phyloP scores from a whole-genome alignment of 2,113 vertebrate genomes.

The Alligator sinensis region DNA sequence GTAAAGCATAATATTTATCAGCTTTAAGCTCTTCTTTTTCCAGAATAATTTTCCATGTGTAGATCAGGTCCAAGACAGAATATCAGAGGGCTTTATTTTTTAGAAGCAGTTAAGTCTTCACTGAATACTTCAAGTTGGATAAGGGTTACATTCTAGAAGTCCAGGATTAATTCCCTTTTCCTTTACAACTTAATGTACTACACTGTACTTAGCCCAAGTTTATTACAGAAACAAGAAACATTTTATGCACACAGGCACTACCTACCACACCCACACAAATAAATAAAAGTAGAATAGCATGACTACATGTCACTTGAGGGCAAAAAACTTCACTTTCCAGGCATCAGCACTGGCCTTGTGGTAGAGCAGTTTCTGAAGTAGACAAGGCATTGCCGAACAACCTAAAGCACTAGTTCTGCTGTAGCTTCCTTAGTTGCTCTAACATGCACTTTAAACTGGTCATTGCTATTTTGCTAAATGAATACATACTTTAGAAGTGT shows the following conservation, averaged over 20 bases:
- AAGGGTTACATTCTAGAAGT: background rate
- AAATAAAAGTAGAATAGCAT: background rate
- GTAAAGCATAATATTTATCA: too few species aligned
- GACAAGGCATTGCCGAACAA: background rate
- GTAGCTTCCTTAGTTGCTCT: background rate
- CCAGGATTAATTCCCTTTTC: background rate
- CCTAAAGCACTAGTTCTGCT: background rate
- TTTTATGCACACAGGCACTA: too few species aligned
- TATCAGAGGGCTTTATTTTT: background rate
- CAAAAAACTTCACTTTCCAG: background rate
- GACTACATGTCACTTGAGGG: background rate
- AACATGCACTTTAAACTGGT: too few species aligned
- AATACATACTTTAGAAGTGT: background rate
- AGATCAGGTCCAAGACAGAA: too few species aligned
- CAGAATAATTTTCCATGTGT: too few species aligned
- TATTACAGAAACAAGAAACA: too few species aligned
- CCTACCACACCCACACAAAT: too few species aligned
- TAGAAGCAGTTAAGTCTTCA: background rate
- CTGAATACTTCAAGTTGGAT: background rate
- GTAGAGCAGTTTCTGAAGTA: background rate
- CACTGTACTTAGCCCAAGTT: background rate
- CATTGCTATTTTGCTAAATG: background rate
- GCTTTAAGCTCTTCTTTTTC: too few species aligned
- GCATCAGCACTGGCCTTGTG: background rate
- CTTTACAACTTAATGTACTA: background rate